Percentiles rank a stretch among this genome's conserved stretches.
Evolutionary conservation across 2,888 invertebrate genomes (phyloP).

Genomic region (Apamea crenata): DNA sequence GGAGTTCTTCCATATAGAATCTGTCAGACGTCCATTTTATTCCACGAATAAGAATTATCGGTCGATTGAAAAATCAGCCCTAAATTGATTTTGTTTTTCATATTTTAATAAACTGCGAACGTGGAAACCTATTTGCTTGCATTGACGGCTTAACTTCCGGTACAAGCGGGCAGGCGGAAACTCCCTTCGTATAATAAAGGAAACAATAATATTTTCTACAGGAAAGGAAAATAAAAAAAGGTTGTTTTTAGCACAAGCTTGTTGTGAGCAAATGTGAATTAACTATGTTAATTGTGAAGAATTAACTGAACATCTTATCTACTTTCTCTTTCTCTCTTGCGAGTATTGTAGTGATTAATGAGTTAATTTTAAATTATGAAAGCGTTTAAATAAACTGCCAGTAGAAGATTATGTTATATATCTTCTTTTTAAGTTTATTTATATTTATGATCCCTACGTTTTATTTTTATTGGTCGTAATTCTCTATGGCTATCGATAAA

Average conservation of each 20-base stretch:
- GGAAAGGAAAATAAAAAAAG: constrained; percentile 22
- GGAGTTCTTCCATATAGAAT: too few relatives aligned
- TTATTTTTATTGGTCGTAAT: constrained; percentile 78
- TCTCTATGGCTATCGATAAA: constrained; percentile 67
- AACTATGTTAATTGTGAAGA: constrained; percentile 3
- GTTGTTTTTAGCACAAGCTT: not conserved
- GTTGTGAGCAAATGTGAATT: too few relatives aligned
- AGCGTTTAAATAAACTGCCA: constrained; percentile 6
- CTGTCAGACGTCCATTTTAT: too few relatives aligned
- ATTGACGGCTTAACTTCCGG: constrained; percentile 44
- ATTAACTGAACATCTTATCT: not conserved
- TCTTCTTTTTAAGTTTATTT: not conserved
- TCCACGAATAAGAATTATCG: too few relatives aligned
- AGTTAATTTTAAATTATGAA: constrained; percentile 15
- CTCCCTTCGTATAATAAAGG: constrained; percentile 37
- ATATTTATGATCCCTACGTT: constrained; percentile 52
- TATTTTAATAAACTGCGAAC: constrained; percentile 3
- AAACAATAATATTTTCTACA: constrained; percentile 54
- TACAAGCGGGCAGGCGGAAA: constrained; percentile 44
- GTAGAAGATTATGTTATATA: not conserved
- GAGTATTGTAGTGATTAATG: too few relatives aligned
- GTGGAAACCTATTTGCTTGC: constrained; percentile 43
- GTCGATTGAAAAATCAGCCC: too few relatives aligned
- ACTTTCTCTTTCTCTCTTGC: not conserved
- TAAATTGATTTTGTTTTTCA: not conserved